Base-by-base conservation (phyloP, 2,888 invertebrate genomes). In the Tineola bisselliella region DNA sequence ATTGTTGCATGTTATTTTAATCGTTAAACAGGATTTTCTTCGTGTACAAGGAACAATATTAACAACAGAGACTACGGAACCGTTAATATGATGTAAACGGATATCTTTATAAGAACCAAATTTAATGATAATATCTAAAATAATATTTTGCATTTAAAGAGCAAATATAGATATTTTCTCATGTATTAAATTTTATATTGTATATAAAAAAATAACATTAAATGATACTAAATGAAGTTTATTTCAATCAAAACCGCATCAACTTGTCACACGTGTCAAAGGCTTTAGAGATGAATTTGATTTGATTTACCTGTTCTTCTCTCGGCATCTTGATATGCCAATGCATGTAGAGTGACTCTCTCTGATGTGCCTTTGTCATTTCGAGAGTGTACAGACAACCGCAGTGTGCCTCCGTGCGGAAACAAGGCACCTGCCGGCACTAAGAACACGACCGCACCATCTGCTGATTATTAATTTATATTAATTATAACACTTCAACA, bases 281-380 rank as follows among this genome's bases (percentile, higher is more conserved):
- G 25, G 25, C 25, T 25, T 25, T n/a, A n/a, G n/a, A n/a, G n/a
- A n/a, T n/a, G 13, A n/a, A 59, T n/a, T 25, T 25, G 25, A 25
- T 25, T 25, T 4, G 19, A 44, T 71, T 77, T 83, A 94, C 95
- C 95, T 79, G 94, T 92, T 70, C 94, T 90, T 74, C 94, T 93
- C 75, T 95, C 95, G 59, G 95, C 93, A 75, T 95, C 94, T 76
- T 93, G 92, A 70, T 95, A 91, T 67, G 94, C 92, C 63, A 95
- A 92, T 68, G 95, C 94, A 72, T 95, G 94, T 63, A 96, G 84
- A 63, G 93, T 89, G 67, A 93, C 90, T 64, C 92, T 89, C 67
- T 94, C 95, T 64, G 95, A 94, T 62, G 91, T 89, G 58, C 96
- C 96, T 77, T 96, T 96, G 66, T 93, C 94, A 77, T 96, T 96